A percentile compares a stretch with the other conserved stretches of the same genome.
phyloP scores from a whole-genome alignment of 2,113 vertebrate genomes.

The Eulacestoma nigropectus region DNA sequence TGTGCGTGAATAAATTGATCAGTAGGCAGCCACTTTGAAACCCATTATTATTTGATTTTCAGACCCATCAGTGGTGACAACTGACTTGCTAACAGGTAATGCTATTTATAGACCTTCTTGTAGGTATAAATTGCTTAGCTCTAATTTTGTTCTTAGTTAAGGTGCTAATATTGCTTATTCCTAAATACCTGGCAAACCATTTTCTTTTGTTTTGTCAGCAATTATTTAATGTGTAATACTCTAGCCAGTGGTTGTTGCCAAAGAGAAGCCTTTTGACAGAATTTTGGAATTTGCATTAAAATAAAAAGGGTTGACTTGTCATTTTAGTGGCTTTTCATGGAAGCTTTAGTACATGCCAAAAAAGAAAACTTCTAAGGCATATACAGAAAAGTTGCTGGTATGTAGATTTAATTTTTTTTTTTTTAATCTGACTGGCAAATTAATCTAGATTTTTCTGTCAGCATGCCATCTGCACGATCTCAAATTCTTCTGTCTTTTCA shows the following conservation, averaged over 20 bases:
- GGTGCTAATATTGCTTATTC: background rate
- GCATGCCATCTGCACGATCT: background rate
- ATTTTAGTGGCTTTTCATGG: background rate
- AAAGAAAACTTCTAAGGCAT: background rate
- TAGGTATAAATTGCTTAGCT: background rate
- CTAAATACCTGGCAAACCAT: background rate
- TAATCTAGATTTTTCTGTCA: conserved; percentile 10
- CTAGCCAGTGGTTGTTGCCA: background rate
- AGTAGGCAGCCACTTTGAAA: background rate
- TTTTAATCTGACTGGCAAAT: background rate
- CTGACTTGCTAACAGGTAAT: background rate
- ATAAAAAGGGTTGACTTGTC: background rate
- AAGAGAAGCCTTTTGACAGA: background rate
- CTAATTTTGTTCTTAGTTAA: background rate
- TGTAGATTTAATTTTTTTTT: background rate
- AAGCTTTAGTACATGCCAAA: background rate
- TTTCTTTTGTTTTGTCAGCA: background rate
- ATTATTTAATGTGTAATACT: background rate
- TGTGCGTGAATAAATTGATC: background rate
- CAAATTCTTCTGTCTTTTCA: background rate
- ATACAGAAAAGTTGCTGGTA: background rate
- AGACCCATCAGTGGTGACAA: background rate
- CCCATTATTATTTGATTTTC: background rate
- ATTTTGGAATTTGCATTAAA: background rate
- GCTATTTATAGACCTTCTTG: background rate